Evolutionary conservation across 1,140 invertebrate genomes (phyloP), one percentile per base, ranked within the genome.

Genomic region (Ceratitis capitata): DNA sequence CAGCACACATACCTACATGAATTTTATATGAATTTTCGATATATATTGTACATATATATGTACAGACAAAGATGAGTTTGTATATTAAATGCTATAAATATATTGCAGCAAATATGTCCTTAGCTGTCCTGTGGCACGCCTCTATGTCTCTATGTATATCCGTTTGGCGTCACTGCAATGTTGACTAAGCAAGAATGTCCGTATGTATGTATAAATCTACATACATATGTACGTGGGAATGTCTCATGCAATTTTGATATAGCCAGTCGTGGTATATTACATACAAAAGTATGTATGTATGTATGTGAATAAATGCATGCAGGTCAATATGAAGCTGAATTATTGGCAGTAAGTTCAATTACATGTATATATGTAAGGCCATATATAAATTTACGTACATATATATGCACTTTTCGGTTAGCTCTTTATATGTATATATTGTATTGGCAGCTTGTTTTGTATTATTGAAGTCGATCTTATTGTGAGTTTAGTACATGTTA

Each of bases 111-210:
- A 78, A 78, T 78, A 45, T 78, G 69, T 78, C 69, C 69, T 78
- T 19, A 45, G 39, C 39, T 78, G 69, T 78, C 69, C 69, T 78
- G 69, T 78, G 69, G 69, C 69, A 78, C 69, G 69, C 69, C 69
- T 78, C 69, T 78, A 23, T 78, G 39, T 45, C 39, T n/a, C 69
- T 42, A 10, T n/a, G 39, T 45, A 19, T 35, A 32, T n/a, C n/a
- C n/a, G n/a, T n/a, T n/a, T n/a, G n/a, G 5, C 35, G 35, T 14
- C 16, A 45, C 9, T 78, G 42, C 19, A 19, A 19, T 78, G 32
- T 78, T 78, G 69, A 39, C 39, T 45, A 9, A 61, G 23, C n/a
- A n/a, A n/a, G n/a, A n/a, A n/a, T 1, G 51, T 0, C 19, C n/a
- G n/a, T n/a, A n/a, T n/a, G n/a, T n/a, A n/a, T n/a, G n/a, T n/a